Percentiles rank a stretch among this genome's conserved stretches.
These are phyloP conservation scores for Venustaconcha ellipsiformis DNA, from an alignment of 1,140 invertebrate species.

Conservation along the genomic window DNA sequence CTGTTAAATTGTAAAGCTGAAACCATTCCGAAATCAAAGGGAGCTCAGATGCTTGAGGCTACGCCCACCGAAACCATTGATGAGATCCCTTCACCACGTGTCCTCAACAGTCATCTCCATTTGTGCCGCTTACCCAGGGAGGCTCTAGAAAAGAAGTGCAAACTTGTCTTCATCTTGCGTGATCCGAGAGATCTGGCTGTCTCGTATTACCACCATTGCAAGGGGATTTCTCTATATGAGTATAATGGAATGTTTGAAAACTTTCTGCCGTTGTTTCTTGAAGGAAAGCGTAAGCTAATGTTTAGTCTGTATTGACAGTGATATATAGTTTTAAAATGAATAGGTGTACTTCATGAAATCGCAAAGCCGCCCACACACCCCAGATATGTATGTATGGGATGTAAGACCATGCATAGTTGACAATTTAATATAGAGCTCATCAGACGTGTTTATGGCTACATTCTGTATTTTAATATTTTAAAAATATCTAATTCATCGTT, in stretches of 20 bases:
- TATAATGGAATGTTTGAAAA: constrained; percentile 12
- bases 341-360: not conserved
- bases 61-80: constrained; percentile 13
- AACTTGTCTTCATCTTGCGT: constrained; percentile 33
- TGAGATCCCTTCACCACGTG: constrained; percentile 24
- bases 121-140: constrained; percentile 12
- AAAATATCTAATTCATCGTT: no score
- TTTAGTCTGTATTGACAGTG: not conserved
- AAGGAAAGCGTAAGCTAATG: constrained; percentile 13
- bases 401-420: no score
- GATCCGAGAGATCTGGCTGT: constrained; percentile 45
- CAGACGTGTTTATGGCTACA: no score
- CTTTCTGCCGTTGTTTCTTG: constrained; percentile 7
- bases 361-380: no score
- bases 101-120: constrained; percentile 38
- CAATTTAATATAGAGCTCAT: no score
- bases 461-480: no score
- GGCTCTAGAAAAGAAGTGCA: constrained; percentile 23
- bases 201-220: constrained; percentile 36
- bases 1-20: constrained; percentile 26
- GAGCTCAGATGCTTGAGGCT: constrained; percentile 28
- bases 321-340: not conserved
- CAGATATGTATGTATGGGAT: no score
- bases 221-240: constrained; percentile 1
- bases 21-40: constrained; percentile 12